These are phyloP conservation scores for Eurytemora carolleeae DNA, from an alignment of 1,140 invertebrate genomes.

Conservation along the genomic window DNA sequence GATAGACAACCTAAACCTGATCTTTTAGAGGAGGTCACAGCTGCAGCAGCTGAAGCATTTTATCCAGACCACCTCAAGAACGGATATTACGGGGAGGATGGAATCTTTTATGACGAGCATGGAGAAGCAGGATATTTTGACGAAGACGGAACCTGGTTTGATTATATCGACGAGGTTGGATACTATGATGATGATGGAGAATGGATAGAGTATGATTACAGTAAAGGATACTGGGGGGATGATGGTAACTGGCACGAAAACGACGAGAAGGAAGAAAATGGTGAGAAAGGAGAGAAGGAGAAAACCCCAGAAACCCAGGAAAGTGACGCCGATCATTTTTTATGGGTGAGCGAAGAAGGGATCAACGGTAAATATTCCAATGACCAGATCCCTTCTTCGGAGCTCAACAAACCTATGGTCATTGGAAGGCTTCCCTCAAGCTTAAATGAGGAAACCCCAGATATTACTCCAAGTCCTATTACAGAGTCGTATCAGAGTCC, in stretches of 20 bases:
- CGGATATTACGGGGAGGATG: conserved; percentile 1
- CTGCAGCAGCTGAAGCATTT: not conserved
- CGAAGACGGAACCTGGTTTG: conserved; percentile 10
- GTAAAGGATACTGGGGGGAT: conserved; percentile 9
- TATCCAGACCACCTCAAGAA: not conserved
- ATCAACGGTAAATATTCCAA: not conserved
- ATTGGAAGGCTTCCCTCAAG: not conserved
- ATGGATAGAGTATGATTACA: conserved; percentile 8
- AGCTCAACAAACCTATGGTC: not conserved
- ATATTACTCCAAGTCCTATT: too few species aligned
- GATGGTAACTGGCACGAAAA: conserved; percentile 12
- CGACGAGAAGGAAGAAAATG: not conserved
- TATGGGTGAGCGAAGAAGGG: conserved; percentile 2
- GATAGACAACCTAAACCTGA: not conserved
- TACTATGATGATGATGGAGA: conserved; percentile 14
- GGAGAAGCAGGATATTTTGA: conserved; percentile 12
- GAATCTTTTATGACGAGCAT: conserved; percentile 7
- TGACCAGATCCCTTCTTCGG: not conserved
- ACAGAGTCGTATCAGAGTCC: too few species aligned
- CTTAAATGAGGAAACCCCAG: not conserved
- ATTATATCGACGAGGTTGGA: conserved; percentile 5
- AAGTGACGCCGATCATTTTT: conserved; percentile 13
- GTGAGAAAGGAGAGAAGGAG: not conserved
- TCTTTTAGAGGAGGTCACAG: not conserved
- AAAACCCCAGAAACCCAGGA: not conserved